phyloP scores from a whole-genome alignment of 2,888 invertebrate species.

The Malachius bipustulatus region DNA sequence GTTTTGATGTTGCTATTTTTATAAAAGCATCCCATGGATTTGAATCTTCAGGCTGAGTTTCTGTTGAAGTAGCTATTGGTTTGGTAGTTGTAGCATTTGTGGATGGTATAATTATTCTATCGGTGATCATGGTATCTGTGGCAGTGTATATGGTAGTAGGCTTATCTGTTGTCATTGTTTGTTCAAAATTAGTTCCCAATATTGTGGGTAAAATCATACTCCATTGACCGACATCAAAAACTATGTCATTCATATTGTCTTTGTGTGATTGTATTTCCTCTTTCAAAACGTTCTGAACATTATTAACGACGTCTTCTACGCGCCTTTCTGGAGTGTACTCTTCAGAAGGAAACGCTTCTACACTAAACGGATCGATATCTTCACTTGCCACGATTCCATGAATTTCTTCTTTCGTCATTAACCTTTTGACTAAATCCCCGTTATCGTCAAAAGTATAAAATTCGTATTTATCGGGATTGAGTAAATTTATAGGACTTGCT shows the following conservation, averaged over 20 bases:
- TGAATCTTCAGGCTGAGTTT: too few relatives aligned
- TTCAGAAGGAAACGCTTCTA: constrained; percentile 35
- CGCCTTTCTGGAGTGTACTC: constrained; percentile 45
- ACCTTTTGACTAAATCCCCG: constrained; percentile 67
- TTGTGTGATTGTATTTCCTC: constrained; percentile 57
- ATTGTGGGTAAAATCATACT: constrained; percentile 71
- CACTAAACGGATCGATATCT: constrained; percentile 51
- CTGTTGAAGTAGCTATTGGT: too few relatives aligned
- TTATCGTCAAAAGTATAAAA: constrained; percentile 79
- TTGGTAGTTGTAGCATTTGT: constrained; percentile 9
- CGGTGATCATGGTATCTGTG: constrained; percentile 32
- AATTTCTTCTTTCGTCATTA: constrained; percentile 77
- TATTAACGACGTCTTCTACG: constrained; percentile 69
- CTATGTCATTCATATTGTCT: constrained; percentile 41
- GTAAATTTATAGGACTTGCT: constrained; percentile 67
- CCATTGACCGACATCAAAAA: constrained; percentile 68
- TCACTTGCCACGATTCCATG: constrained; percentile 75
- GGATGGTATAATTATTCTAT: too few relatives aligned
- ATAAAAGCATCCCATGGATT: too few relatives aligned
- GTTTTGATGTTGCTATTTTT: constrained; percentile 9
- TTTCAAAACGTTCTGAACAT: constrained; percentile 72
- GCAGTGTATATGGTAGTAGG: constrained; percentile 24
- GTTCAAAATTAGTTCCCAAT: constrained; percentile 48
- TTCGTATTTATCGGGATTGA: constrained; percentile 75
- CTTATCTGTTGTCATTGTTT: constrained; percentile 30